A percentile compares a stretch with the other conserved stretches of the same genome.
phyloP scores from a whole-genome alignment of 2,888 invertebrate species.

The Ctena decussata region DNA sequence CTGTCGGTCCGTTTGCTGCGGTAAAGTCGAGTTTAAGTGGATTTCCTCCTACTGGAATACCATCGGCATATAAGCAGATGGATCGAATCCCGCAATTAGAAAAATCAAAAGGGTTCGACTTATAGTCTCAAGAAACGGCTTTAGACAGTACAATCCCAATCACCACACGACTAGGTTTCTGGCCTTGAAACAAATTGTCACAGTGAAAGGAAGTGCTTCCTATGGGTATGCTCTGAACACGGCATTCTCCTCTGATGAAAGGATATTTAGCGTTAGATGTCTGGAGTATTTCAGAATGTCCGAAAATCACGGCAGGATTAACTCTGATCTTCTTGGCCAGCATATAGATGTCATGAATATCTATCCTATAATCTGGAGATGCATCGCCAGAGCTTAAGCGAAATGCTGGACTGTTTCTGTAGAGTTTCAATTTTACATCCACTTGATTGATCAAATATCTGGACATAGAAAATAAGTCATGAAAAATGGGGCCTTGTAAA shows the following conservation, averaged over 20 bases:
- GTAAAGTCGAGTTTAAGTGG: conserved; percentile 6
- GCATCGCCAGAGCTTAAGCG: neutral
- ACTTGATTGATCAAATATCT: conserved; percentile 3
- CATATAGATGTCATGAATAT: neutral
- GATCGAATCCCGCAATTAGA: neutral
- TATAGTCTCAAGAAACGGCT: neutral
- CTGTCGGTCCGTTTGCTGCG: neutral
- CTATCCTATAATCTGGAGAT: conserved; percentile 4
- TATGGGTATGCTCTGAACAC: neutral
- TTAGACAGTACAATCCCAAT: neutral
- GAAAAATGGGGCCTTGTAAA: neutral
- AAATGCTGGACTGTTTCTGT: neutral
- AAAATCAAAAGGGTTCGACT: conserved; percentile 1
- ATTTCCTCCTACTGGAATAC: too few species aligned
- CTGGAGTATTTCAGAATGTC: conserved; percentile 37
- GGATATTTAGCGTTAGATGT: conserved; percentile 3
- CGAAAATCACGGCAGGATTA: conserved; percentile 50
- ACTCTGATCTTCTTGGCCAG: conserved; percentile 36
- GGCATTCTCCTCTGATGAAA: neutral
- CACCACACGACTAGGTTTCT: conserved; percentile 2
- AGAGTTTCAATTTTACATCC: conserved; percentile 9
- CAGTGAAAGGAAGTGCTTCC: conserved; percentile 1
- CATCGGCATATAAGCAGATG: too few species aligned
- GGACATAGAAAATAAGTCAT: neutral
- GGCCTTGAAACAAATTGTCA: conserved; percentile 11